Conservation (phyloP, 1,140 invertebrate species). For the Bombyx mori region ASM3026992v2 NC_085118.1:7676001-7676500, state of each 20-base stretch:
- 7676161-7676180: not conserved
- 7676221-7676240: constrained; percentile 76
- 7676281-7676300: constrained; percentile 83
- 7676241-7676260: constrained; percentile 76
- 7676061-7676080: constrained; percentile 47
- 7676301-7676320: constrained; percentile 81
- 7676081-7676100: constrained; percentile 51
- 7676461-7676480: no score
- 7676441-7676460: no score
- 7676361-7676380: no score
- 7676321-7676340: constrained; percentile 73
- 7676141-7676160: not conserved
- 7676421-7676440: no score
- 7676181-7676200: not conserved
- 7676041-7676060: constrained; percentile 59
- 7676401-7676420: no score
- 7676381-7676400: no score
- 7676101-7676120: constrained; percentile 34
- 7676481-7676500: no score
- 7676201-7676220: constrained; percentile 45
- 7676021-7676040: constrained; percentile 52
- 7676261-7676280: constrained; percentile 76
- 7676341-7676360: constrained; percentile 19
- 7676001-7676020: constrained; percentile 37
- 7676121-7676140: constrained; percentile 10